Percentiles rank a stretch among this genome's conserved stretches.
Conservation (phyloP, 2,113 vertebrate species). For the Mustelus asterias region DNA sequence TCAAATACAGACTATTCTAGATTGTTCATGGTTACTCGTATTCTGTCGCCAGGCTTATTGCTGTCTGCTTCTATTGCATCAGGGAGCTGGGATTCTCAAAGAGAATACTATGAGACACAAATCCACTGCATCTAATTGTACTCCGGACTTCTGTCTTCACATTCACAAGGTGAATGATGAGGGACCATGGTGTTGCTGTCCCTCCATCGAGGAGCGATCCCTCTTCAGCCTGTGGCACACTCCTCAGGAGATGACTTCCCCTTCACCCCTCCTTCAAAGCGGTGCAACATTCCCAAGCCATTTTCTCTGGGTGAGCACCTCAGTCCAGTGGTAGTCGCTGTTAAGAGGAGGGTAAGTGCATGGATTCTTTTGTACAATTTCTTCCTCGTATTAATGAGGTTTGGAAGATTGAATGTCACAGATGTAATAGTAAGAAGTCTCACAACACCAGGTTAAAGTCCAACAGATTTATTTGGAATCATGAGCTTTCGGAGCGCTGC, state of each 20-base stretch:
- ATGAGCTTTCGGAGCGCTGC: too few relatives aligned
- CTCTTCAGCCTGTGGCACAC: not conserved
- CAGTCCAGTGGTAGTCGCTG: not conserved
- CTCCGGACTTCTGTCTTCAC: not conserved
- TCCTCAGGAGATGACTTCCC: not conserved
- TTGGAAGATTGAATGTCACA: too few relatives aligned
- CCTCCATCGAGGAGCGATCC: not conserved
- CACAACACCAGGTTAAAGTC: too few relatives aligned
- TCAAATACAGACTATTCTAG: not conserved
- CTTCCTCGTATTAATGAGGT: too few relatives aligned
- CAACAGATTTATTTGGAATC: too few relatives aligned
- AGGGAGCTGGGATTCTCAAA: not conserved
- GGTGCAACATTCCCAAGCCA: not conserved
- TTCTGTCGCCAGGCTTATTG: not conserved
- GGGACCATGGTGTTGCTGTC: not conserved
- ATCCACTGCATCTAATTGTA: not conserved
- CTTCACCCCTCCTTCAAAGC: not conserved
- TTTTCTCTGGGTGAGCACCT: not conserved
- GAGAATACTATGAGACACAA: not conserved
- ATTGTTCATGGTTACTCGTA: not conserved
- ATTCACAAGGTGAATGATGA: not conserved
- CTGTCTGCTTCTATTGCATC: not conserved
- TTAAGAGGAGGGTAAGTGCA: too few relatives aligned
- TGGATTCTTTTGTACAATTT: too few relatives aligned
- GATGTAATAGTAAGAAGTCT: too few relatives aligned